phyloP scores from a whole-genome alignment of 1,140 invertebrate genomes.

The Coenobita brevimanus region DNA sequence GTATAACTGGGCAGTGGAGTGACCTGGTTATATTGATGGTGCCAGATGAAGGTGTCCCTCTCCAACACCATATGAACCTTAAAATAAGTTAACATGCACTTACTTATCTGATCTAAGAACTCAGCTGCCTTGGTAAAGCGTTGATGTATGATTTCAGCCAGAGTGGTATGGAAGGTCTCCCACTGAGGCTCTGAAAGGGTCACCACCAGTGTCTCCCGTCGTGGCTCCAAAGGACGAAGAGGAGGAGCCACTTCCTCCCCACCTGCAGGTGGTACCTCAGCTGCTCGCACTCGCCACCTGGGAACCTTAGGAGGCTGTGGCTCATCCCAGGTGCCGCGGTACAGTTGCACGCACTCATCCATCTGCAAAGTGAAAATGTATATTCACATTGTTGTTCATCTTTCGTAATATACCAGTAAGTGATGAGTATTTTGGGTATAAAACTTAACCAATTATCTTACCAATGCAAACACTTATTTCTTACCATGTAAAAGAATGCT shows the following conservation, averaged over 20 bases:
- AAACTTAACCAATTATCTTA: too few relatives aligned
- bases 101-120: constrained; percentile 61
- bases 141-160: not conserved
- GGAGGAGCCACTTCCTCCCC: constrained; percentile 23
- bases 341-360: constrained; percentile 66
- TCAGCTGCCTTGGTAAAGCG: constrained; percentile 43
- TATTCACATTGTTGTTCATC: too few relatives aligned
- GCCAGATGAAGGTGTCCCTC: too few relatives aligned
- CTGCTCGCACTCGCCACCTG: constrained; percentile 51
- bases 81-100: too few relatives aligned
- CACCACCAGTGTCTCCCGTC: constrained; percentile 59
- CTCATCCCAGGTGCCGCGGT: constrained; percentile 67
- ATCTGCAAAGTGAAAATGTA: constrained; percentile 28
- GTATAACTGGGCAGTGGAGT: too few relatives aligned
- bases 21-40: too few relatives aligned
- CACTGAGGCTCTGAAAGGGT: constrained; percentile 64
- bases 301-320: constrained; percentile 50
- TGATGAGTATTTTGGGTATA: too few relatives aligned
- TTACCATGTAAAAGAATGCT: too few relatives aligned
- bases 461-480: too few relatives aligned
- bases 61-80: too few relatives aligned
- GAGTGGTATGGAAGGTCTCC: constrained; percentile 44
- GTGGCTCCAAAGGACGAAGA: constrained; percentile 37
- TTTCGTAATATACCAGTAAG: too few relatives aligned
- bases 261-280: constrained; percentile 11